A percentile compares a stretch with the other conserved stretches of the same genome.
Evolutionary conservation across 1,140 invertebrate species (phyloP).

Genomic region (Tetragonula clypearis): DNA sequence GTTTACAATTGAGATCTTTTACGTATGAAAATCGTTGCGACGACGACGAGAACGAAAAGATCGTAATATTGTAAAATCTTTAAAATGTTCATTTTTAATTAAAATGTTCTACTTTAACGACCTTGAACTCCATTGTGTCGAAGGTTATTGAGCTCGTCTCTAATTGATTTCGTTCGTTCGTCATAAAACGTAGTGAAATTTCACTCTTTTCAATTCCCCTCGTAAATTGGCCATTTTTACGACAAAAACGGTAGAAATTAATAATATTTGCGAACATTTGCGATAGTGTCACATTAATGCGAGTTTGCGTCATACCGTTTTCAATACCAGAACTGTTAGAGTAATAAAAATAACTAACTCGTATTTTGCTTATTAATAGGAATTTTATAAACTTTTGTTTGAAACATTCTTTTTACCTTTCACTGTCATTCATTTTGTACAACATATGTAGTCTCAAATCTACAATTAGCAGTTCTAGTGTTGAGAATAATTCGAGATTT

Average conservation of each 20-base stretch:
- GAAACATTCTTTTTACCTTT: no score
- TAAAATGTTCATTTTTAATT: neutral
- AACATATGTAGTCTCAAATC: neutral
- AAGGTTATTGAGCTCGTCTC: neutral
- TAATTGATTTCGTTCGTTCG: neutral
- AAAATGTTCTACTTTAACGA: neutral
- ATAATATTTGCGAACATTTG: neutral
- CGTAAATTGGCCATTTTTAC: neutral
- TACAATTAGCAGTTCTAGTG: neutral
- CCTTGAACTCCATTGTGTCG: neutral
- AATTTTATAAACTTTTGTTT: neutral
- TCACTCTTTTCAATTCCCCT: neutral
- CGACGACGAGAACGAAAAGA: neutral
- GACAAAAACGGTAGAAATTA: neutral
- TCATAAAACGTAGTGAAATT: neutral
- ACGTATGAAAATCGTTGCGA: no score
- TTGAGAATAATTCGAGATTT: neutral
- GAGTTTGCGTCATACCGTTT: neutral
- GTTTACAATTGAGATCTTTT: no score
- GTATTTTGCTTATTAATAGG: neutral
- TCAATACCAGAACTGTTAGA: neutral
- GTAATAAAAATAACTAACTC: neutral
- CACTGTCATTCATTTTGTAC: neutral
- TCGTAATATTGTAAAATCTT: neutral
- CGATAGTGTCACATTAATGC: neutral